A percentile compares a stretch with the other conserved stretches of the same genome.
These are phyloP conservation scores for Microctonus aethiopoides DNA, from an alignment of 2,888 invertebrate genomes.

Conservation along the genomic window DNA sequence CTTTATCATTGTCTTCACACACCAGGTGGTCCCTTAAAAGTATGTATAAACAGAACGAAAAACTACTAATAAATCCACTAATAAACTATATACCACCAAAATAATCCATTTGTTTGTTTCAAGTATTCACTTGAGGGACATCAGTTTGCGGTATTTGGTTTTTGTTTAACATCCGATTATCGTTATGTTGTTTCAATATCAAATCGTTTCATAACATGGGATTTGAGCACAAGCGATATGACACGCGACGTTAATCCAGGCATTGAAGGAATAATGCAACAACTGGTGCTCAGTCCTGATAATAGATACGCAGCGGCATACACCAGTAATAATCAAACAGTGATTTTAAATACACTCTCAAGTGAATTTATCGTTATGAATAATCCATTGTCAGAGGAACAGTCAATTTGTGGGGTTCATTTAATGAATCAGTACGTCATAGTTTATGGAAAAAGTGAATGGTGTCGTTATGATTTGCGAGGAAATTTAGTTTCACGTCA, in stretches of 20 bases:
- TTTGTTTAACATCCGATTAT: constrained; percentile 88
- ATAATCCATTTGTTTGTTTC: constrained; percentile 46
- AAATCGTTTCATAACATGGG: constrained; percentile 97
- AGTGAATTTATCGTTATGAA: constrained; percentile 91
- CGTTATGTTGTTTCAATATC: constrained; percentile 96
- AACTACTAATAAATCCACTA: not conserved
- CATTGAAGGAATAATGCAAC: constrained; percentile 96
- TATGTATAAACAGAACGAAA: constrained; percentile 56
- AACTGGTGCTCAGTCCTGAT: constrained; percentile 90
- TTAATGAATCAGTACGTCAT: constrained; percentile 79
- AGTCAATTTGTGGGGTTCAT: constrained; percentile 74
- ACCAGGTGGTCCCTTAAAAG: constrained; percentile 98
- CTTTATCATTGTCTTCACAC: constrained; percentile 97
- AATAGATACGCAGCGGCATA: constrained; percentile 96
- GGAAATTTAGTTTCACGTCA: constrained; percentile 77
- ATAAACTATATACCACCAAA: not conserved
- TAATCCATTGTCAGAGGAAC: constrained; percentile 81
- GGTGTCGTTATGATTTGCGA: constrained; percentile 83
- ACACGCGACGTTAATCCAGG: constrained; percentile 92
- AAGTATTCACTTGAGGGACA: constrained; percentile 97
- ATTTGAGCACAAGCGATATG: constrained; percentile 93
- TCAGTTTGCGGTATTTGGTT: constrained; percentile 96
- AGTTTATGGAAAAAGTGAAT: constrained; percentile 80
- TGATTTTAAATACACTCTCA: constrained; percentile 91
- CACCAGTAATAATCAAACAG: constrained; percentile 94